Conservation (phyloP, 1,140 invertebrate genomes). For the Anastrepha obliqua region DNA sequence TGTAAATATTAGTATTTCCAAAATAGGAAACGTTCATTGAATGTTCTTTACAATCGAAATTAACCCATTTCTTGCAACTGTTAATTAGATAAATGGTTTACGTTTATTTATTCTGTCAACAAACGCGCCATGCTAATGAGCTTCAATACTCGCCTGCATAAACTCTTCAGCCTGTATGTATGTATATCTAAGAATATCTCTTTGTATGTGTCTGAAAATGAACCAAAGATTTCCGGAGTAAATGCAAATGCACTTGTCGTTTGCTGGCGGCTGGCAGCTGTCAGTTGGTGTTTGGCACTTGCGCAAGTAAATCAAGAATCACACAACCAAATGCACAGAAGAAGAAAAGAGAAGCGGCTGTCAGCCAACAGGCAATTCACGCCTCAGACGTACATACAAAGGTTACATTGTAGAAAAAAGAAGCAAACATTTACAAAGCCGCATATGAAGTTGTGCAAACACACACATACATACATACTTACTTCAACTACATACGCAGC, state of each 20-base stretch:
- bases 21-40: not conserved
- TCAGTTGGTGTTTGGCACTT: constrained; percentile 24
- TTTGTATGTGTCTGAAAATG: not conserved
- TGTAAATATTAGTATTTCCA: too few relatives aligned
- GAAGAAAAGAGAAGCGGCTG: not conserved
- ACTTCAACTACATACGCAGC: not conserved
- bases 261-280: not conserved
- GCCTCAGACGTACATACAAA: not conserved
- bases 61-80: not conserved
- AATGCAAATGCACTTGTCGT: constrained; percentile 35
- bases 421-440: not conserved
- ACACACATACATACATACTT: not conserved
- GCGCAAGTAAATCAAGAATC: not conserved
- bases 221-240: constrained; percentile 12
- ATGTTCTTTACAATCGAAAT: not conserved
- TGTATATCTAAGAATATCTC: too few relatives aligned
- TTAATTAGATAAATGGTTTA: constrained; percentile 18
- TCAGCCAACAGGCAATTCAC: constrained; percentile 18
- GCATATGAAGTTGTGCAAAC: not conserved
- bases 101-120: not conserved
- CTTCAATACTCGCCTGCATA: not conserved
- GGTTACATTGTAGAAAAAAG: not conserved
- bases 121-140: constrained; percentile 15
- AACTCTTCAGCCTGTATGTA: not conserved
- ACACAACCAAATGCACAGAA: not conserved